Base-by-base conservation (phyloP, 2,113 vertebrate species). In the Shinisaurus crocodilurus region DNA sequence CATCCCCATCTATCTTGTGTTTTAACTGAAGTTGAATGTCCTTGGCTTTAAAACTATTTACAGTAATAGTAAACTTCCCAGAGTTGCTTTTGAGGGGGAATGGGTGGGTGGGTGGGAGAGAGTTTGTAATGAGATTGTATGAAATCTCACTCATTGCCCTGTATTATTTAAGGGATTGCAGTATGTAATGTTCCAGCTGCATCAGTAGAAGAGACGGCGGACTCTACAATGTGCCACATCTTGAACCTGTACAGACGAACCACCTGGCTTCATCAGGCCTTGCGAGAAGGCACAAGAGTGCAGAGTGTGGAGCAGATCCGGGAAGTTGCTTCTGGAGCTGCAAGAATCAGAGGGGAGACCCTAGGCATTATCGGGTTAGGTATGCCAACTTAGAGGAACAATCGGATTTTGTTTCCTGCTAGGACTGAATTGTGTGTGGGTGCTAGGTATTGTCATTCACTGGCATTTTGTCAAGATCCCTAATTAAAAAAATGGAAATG, bases 171-270 rank as follows among this genome's bases (percentile, higher is more conserved):
- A 99, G 99, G 99, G 90, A 99, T 99, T 0, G 99, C 99, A 1
- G 99, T 99, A 67, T 99, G 99, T 92, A 99, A 99, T 3, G 99
- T 99, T 97, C 99, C 99, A 0, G 99, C 99, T 0, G 99, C 99
- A 0, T 99, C 99, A 0, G 99, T 99, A 92, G 99, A 99, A 95
- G 99, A 99, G 97, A 99, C 99, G 0, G 99, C 99, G 0, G 99
- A 99, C 95, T 99, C 99, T 3, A 99, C 99, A 10, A 97, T 99
- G 96, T 99, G 99, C 96, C 99, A 99, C 98, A 99, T 99, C 94
- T 97, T 99, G 94, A 99, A 99, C 96, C 97, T 99, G 92, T 99
- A 99, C 97, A 98, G 99, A 94, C 97, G 99, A 91, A 99, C 98
- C 93, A 99, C 99, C 72, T 99, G 99, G 99, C 98, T 99, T 32